Evolutionary conservation across 2,797 vertebrate genomes (phyloP).

Genomic region (Liasis olivaceus): DNA sequence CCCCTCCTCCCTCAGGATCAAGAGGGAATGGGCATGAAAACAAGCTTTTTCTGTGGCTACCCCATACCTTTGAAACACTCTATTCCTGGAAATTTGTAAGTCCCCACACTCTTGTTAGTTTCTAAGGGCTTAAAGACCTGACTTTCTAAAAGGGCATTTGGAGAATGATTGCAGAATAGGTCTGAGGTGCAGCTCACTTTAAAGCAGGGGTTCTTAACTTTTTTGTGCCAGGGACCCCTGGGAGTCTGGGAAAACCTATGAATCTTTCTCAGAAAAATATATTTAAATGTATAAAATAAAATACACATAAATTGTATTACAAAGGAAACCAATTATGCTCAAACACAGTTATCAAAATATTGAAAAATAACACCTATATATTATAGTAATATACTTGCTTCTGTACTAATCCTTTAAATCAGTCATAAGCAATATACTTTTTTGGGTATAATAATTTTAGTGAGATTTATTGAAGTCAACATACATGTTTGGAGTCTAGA

Average conservation of each 20-base stretch:
- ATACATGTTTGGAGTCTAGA: no score
- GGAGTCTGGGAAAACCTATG: background rate
- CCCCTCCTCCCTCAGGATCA: no score
- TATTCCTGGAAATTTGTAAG: background rate
- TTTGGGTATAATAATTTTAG: background rate
- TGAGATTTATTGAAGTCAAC: background rate
- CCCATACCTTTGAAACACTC: background rate
- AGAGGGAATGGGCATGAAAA: background rate
- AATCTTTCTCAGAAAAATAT: background rate
- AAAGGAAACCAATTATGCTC: background rate
- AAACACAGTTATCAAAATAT: background rate
- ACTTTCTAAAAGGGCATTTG: background rate
- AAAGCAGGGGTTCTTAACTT: background rate
- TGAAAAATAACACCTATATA: background rate
- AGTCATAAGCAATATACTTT: background rate
- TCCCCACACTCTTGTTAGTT: background rate
- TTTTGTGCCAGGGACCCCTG: background rate
- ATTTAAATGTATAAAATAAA: background rate
- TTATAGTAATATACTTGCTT: no score
- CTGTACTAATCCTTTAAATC: background rate
- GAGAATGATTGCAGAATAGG: background rate
- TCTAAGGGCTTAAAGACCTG: background rate
- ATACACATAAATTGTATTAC: background rate
- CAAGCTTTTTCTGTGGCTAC: background rate
- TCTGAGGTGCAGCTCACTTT: background rate